Evolutionary conservation across 1,140 invertebrate species (phyloP).

Genomic region (Dryas iulia): DNA sequence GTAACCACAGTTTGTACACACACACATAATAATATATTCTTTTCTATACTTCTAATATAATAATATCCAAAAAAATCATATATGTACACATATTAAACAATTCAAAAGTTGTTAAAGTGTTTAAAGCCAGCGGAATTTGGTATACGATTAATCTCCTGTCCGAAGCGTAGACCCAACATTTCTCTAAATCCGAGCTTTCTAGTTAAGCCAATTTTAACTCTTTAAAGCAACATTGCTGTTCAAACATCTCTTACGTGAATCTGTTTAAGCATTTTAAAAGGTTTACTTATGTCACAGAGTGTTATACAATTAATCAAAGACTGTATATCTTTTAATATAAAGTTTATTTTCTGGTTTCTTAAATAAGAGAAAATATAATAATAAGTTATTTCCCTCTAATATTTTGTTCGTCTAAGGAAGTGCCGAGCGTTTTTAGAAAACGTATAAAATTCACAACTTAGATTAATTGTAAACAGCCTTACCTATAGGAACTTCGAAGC

Average conservation of each 20-base stretch:
- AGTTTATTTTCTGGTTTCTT: no score
- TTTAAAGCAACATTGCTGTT: neutral
- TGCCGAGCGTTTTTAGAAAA: no score
- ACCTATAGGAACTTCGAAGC: no score
- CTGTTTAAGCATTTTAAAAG: neutral
- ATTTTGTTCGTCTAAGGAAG: no score
- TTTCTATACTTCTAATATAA: neutral
- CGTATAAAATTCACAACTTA: no score
- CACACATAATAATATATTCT: no score
- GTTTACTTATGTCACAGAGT: neutral
- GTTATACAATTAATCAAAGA: neutral
- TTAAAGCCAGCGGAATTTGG: neutral
- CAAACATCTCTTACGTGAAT: neutral
- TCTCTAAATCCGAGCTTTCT: conserved; percentile 17
- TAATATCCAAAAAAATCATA: neutral
- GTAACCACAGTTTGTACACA: no score
- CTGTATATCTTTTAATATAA: no score
- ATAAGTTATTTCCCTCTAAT: no score
- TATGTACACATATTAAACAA: neutral
- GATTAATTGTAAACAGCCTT: no score
- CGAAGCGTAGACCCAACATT: conserved; percentile 14
- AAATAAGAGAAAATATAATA: no score
- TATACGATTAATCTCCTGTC: conserved; percentile 22
- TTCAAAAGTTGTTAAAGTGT: neutral
- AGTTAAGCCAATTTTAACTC: conserved; percentile 19